These are phyloP conservation scores for Hemiprocne comata DNA, from an alignment of 2,113 vertebrate species.

Conservation along the genomic window DNA sequence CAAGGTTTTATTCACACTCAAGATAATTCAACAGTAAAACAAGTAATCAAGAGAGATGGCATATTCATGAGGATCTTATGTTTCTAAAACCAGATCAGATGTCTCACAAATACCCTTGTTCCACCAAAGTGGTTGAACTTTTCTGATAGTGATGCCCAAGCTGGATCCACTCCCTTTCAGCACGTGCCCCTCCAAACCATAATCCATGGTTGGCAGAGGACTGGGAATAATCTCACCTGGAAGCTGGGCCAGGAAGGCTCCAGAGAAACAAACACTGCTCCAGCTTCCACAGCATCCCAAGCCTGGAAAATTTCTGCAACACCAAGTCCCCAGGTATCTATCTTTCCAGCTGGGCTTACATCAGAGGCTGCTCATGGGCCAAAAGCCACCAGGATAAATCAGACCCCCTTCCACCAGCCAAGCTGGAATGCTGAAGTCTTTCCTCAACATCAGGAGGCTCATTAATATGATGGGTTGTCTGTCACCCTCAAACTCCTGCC, in stretches of 20 bases:
- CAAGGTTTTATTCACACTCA: background rate
- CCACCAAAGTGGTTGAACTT: background rate
- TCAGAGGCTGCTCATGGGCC: background rate
- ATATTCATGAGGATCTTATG: background rate
- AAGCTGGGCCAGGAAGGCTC: background rate
- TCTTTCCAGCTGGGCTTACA: background rate
- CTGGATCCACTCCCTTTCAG: background rate
- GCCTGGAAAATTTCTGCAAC: background rate
- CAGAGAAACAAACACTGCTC: rapidly evolving
- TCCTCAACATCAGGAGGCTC: background rate
- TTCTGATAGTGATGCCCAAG: background rate
- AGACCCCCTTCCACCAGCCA: background rate
- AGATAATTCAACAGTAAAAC: background rate
- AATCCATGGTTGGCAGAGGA: background rate
- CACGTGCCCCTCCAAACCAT: background rate
- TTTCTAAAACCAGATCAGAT: background rate
- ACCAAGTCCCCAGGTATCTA: background rate
- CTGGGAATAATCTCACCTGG: background rate
- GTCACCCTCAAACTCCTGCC: background rate
- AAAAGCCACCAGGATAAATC: background rate
- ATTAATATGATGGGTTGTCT: background rate
- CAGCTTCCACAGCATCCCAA: background rate
- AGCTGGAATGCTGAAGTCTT: background rate
- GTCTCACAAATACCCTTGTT: background rate
- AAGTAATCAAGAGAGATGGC: background rate